Evolutionary conservation across 2,888 invertebrate genomes (phyloP), one percentile per base, ranked within the genome.

Genomic region (Pantelozetes paolii): DNA sequence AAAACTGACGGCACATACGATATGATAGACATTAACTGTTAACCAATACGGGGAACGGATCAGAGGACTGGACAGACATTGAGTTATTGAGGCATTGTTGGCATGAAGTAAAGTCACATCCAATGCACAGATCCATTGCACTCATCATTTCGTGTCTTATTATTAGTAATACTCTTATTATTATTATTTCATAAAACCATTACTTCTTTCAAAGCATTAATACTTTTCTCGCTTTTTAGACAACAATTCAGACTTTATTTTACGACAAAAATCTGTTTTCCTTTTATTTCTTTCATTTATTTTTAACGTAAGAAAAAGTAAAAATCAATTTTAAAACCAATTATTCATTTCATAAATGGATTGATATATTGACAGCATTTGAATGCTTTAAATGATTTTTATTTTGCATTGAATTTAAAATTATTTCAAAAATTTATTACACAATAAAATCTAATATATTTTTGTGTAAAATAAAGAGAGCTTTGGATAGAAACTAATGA

Each of bases 91-190:
- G 11, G 20, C 45, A 50, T 20, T 8, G 50, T 20, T 50, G n/a
- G 50, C n/a, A 20, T 20, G n/a, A 67, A 67, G 42, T 42, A 40
- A 67, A 67, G 67, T 67, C 67, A 67, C 67, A 67, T 67, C 32
- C 67, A 67, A 23, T 32, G 15, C 32, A 67, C 20, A 42, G 42
- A 67, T 67, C 67, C 67, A 67, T 32, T 32, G 15, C 32, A 67
- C 20, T 67, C 67, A 67, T 67, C 67, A 67, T 67, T 67, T 67
- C 54, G 11, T 54, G 26, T 54, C 26, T 54, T 23, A 26, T 54
- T 54, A 26, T 54, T 26, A 54, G 54, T 54, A 54, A 26, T 54
- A 54, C 54, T 23, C 11, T 54, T 54, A 54, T 54, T 54, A 54
- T 54, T 54, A 54, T 54, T 54, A 54, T 54, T 36, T 36, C 36